These are phyloP conservation scores for Tyria jacobaeae DNA, from an alignment of 2,888 invertebrate species.

Conservation along the genomic window DNA sequence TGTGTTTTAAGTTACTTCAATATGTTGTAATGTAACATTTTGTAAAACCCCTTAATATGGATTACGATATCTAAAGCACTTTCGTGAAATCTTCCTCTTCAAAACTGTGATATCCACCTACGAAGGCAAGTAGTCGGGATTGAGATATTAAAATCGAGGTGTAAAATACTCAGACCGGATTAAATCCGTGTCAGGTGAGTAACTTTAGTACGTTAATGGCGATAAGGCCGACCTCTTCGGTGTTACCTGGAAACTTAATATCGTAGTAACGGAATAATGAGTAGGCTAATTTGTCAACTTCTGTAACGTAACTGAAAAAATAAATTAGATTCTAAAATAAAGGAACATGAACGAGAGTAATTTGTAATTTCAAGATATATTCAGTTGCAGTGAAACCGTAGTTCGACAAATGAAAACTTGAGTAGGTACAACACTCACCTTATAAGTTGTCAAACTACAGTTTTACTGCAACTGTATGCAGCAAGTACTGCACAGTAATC, in stretches of 20 bases:
- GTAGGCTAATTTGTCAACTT: not conserved
- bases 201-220: conserved; percentile 4
- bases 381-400: no score
- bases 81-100: not conserved
- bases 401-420: no score
- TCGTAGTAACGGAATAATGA: not conserved
- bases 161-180: conserved; percentile 4
- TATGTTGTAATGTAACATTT: not conserved
- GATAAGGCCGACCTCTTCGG: conserved; percentile 16
- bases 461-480: no score
- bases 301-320: no score
- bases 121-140: conserved; percentile 1
- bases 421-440: no score
- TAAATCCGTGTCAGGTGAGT: not conserved
- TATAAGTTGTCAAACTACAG: no score
- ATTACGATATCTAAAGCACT: not conserved
- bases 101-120: conserved; percentile 9
- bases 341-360: no score
- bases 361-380: no score
- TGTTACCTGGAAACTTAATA: conserved; percentile 6
- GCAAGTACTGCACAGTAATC: no score
- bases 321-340: no score
- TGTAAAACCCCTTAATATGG: not conserved
- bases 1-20: no score
- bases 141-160: conserved; percentile 13